These are phyloP conservation scores for Acanthacorydalis orientalis DNA, from an alignment of 2,888 invertebrate genomes.

Conservation along the genomic window DNA sequence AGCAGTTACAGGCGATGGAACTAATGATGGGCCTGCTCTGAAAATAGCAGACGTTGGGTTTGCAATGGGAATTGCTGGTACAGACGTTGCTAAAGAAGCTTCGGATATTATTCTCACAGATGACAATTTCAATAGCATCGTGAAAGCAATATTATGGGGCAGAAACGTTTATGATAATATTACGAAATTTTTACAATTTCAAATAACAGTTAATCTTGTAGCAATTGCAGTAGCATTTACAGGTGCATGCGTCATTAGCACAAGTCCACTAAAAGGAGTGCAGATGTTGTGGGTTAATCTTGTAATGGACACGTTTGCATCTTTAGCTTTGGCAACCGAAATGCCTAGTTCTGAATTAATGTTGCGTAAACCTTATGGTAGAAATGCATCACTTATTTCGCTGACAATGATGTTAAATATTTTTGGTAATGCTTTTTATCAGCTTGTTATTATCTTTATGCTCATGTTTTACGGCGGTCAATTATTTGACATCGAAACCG, in stretches of 20 bases:
- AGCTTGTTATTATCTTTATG: slow-evolving; percentile 32
- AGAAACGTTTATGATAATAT: slow-evolving; percentile 44
- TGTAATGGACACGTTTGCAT: slow-evolving; percentile 42
- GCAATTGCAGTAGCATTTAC: slow-evolving; percentile 38
- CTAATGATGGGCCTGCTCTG: slow-evolving; percentile 41
- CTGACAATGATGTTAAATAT: slow-evolving; percentile 36
- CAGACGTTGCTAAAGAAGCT: slow-evolving; percentile 45
- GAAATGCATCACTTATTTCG: no score
- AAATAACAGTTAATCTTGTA: slow-evolving; percentile 41
- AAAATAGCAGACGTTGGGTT: slow-evolving; percentile 41
- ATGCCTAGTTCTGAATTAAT: slow-evolving; percentile 33
- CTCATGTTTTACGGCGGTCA: slow-evolving; percentile 48
- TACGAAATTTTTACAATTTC: slow-evolving; percentile 41
- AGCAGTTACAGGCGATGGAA: slow-evolving; percentile 41
- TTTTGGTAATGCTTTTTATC: slow-evolving; percentile 35
- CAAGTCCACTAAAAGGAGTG: slow-evolving; percentile 26
- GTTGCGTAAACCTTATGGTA: slow-evolving; percentile 22
- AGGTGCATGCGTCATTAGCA: slow-evolving; percentile 25
- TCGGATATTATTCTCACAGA: slow-evolving; percentile 42
- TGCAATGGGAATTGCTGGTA: slow-evolving; percentile 45
- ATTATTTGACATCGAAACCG: slow-evolving; percentile 85
- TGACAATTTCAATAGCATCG: slow-evolving; percentile 40
- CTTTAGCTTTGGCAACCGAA: slow-evolving; percentile 38
- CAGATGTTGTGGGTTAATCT: slow-evolving; percentile 45
- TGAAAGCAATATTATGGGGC: slow-evolving; percentile 45